Evolutionary conservation across 2,113 vertebrate genomes (phyloP).

Genomic region (Trogon melanurus): DNA sequence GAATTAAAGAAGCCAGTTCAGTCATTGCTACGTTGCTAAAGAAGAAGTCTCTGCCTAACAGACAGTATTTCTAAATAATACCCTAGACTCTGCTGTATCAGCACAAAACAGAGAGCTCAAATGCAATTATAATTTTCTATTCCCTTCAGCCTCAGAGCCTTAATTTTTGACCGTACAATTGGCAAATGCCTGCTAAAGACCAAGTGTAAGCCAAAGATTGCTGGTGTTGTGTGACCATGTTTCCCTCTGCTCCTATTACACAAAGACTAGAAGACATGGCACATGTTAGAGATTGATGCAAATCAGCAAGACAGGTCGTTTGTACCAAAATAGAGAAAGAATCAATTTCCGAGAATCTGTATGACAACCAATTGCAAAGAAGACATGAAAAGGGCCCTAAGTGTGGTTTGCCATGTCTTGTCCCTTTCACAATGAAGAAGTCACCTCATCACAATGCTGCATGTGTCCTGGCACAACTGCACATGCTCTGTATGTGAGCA

Average conservation of each 20-base stretch:
- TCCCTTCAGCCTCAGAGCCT: neutral
- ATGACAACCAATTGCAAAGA: neutral
- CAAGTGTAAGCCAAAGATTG: neutral
- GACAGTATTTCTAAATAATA: slow-evolving; percentile 24
- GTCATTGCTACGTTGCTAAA: neutral
- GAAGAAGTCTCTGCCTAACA: neutral
- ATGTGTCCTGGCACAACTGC: neutral
- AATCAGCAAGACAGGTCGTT: neutral
- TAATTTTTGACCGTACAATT: neutral
- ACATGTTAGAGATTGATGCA: neutral
- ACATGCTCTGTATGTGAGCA: neutral
- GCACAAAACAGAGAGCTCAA: neutral
- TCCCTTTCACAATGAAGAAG: neutral
- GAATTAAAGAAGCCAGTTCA: neutral
- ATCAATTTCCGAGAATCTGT: neutral
- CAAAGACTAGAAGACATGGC: neutral
- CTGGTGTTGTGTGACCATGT: neutral
- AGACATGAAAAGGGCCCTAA: neutral
- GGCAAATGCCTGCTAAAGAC: neutral
- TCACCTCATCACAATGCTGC: neutral
- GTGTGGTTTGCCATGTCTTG: neutral
- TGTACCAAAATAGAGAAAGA: neutral
- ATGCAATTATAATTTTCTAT: neutral
- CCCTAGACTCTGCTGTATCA: neutral
- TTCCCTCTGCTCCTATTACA: neutral